phyloP scores from a whole-genome alignment of 2,113 vertebrate species.

The Etheostoma cragini region DNA sequence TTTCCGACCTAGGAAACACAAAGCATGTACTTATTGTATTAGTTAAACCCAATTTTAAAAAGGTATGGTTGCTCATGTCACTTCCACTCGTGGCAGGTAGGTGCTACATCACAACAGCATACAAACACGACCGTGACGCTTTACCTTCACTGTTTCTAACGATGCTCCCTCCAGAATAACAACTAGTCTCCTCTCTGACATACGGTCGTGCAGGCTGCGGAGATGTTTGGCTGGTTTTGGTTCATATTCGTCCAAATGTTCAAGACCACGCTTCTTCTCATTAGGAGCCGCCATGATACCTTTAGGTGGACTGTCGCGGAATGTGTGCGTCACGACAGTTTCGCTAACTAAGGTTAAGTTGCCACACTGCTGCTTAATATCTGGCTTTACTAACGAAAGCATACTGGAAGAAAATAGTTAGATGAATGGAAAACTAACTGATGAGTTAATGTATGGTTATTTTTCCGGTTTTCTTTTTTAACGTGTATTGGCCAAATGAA shows the following conservation, averaged over 20 bases:
- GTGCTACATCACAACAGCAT: conserved; percentile 13
- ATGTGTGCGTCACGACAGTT: conserved; percentile 58
- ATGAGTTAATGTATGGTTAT: no score
- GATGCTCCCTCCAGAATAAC: conserved; percentile 95
- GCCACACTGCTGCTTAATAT: no score
- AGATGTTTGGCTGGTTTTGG: conserved; percentile 83
- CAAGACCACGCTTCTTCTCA: conserved; percentile 83
- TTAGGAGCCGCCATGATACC: conserved; percentile 86
- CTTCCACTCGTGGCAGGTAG: background rate
- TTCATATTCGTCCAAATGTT: conserved; percentile 87
- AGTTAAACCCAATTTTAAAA: background rate
- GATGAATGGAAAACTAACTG: no score
- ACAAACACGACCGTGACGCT: background rate
- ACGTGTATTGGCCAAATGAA: no score
- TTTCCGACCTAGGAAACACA: conserved; percentile 88
- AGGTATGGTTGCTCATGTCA: background rate
- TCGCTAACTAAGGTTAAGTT: no score
- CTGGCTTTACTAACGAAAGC: no score
- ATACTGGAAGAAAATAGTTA: no score
- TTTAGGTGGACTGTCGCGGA: conserved; percentile 53
- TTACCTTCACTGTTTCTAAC: conserved; percentile 95
- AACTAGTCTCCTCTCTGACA: conserved; percentile 86
- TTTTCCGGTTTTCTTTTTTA: no score
- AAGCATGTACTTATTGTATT: background rate
- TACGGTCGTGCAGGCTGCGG: conserved; percentile 79